Evolutionary conservation across 2,888 invertebrate species (phyloP), one percentile per base, ranked within the genome.

Genomic region (Heliconius ismenius): DNA sequence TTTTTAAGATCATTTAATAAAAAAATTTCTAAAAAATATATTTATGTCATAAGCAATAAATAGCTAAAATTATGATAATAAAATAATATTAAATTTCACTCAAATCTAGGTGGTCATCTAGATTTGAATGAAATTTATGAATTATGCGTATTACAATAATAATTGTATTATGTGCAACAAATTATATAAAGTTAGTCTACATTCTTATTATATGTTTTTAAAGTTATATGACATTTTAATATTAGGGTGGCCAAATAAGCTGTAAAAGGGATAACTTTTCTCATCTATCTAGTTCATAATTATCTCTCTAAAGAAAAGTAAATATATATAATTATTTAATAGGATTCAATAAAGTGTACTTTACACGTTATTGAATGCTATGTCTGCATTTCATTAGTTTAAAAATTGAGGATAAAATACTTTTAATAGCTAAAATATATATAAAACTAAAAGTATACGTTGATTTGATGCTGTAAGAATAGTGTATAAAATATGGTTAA

Each of bases 131-230:
- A 32, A 70, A 18, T 15, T 32, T n/a, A n/a, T 32, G 9, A 13
- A 70, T 58, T n/a, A 70, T 70, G 70, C n/a, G 58, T 58, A 24
- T 58, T 70, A 36, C 58, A 58, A 32, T 70, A 58, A 32, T 70
- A 58, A 15, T 58, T 24, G 15, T 70, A 32, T 58, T 70, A 36
- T 24, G 24, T 32, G 9, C 13, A n/a, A 32, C 10, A 24, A 32
- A 36, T 15, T n/a, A 15, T 24, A 24, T 70, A 13, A 32, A 24
- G 58, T 70, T 70, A 70, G 70, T 70, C 54, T 28, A 39, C 7
- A 11, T 70, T 49, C 3, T 0, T 36, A 36, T 36, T 36, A 21
- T n/a, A 54, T 26, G 1, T 67, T 39, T 43, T 67, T 24, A 67
- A 26, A 43, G 15, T 15, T 39, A 24, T 11, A 67, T 43, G 39